Base-by-base conservation (phyloP, 2,113 vertebrate species). In the Dissostichus mawsoni region DNA sequence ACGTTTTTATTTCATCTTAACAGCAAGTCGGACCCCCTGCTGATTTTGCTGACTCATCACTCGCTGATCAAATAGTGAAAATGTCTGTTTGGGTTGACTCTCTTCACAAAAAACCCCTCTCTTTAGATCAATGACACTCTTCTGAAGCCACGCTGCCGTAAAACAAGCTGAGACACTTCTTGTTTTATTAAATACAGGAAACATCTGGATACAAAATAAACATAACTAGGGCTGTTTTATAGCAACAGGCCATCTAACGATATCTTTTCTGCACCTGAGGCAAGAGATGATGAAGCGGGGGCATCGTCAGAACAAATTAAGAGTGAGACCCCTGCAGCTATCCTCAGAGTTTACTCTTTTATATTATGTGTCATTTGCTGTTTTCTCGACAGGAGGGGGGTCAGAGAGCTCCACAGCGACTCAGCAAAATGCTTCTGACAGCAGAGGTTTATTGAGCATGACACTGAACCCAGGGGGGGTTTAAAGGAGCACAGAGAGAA, bases 361-460 rank as follows among this genome's bases (percentile, higher is more conserved):
- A 69, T 82, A 52, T 57, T 83, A 72, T 73, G 76, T 69, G 65
- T 69, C 81, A 77, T 72, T 86, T 64, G 66, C 69, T 16, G 0
- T 33, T 74, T 50, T 79, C 64, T 83, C 74, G 5, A 10, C 1
- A 58, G 65, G 23, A 44, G 18, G 64, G 64, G 41, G 69, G 66
- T 82, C 80, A 80, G 14, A 77, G 65, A 75, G 69, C 69, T 80
- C 73, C 10, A 20, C 50, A 81, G 48, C 73, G 13, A 76, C 73
- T 63, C 81, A 23, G 76, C 72, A 87, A 90, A 88, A 80, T 85
- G 82, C 55, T 77, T 80, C 76, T 81, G 89, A 89, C 84, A 83
- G 79, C 64, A 83, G 80, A 58, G 77, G 76, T 90, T 91, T 90
- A 87, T 86, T 78, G 86, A 81, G 74, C 76, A 57, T 82, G 85